These are phyloP conservation scores for Tupaia tana DNA, from an alignment of 2,113 vertebrate genomes.

Conservation along the genomic window DNA sequence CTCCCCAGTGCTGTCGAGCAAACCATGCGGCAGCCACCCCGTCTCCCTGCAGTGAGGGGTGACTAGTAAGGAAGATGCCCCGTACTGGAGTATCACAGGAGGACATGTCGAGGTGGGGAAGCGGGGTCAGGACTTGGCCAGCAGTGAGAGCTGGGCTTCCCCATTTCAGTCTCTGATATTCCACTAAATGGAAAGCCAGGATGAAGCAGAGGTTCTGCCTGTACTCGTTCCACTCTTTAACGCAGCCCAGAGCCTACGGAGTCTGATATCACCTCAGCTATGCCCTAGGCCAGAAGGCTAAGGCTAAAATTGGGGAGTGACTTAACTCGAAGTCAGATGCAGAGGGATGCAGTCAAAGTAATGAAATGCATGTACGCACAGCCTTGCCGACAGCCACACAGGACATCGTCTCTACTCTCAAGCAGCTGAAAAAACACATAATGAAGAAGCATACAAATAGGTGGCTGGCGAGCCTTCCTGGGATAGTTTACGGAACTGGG, in stretches of 20 bases:
- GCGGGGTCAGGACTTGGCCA: neutral
- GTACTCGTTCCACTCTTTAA: neutral
- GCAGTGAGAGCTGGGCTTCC: neutral
- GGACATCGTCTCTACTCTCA: neutral
- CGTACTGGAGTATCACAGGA: fast-evolving
- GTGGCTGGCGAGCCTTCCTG: neutral
- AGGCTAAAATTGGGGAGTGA: neutral
- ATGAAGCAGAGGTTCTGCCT: neutral
- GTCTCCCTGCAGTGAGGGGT: neutral
- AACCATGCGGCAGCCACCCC: neutral
- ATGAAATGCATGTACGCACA: neutral
- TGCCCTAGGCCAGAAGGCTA: no score
- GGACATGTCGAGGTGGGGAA: neutral
- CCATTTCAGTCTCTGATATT: neutral
- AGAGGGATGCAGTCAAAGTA: neutral
- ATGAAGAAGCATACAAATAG: neutral
- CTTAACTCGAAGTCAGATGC: neutral
- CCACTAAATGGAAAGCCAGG: neutral
- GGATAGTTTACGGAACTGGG: neutral
- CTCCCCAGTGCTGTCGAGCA: neutral
- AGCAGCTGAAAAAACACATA: neutral
- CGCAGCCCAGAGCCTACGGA: neutral
- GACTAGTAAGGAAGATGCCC: no score
- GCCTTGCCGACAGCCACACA: neutral
- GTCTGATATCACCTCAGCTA: neutral